phyloP scores from a whole-genome alignment of 2,888 invertebrate genomes.

The Cotesia congregata region DNA sequence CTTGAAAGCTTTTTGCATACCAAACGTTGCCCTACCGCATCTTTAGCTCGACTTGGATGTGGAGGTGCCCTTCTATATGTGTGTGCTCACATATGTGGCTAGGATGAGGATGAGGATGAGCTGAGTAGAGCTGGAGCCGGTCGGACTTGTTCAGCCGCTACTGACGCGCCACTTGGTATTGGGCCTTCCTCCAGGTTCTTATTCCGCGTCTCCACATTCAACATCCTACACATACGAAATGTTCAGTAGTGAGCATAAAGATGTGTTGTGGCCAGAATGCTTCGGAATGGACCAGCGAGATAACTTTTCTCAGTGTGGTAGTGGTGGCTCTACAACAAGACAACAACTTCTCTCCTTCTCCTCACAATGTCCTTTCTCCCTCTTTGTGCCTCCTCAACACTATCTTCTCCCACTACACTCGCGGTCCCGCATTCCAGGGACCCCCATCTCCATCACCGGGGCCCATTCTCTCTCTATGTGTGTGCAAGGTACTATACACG shows the following conservation, averaged over 20 bases:
- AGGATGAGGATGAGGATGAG: conserved; percentile 26
- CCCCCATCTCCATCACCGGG: conserved; percentile 59
- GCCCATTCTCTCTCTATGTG: not conserved
- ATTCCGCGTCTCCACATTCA: not conserved
- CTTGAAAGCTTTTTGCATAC: conserved; percentile 65
- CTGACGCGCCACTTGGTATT: conserved; percentile 74
- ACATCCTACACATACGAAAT: not conserved
- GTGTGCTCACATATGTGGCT: conserved; percentile 6
- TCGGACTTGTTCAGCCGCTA: conserved; percentile 72
- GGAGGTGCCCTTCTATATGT: conserved; percentile 17
- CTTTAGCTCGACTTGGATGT: conserved; percentile 11
- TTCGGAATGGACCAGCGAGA: not conserved
- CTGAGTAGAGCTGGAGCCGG: conserved; percentile 54
- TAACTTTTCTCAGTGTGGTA: conserved; percentile 13
- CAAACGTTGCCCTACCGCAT: conserved; percentile 47
- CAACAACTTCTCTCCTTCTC: conserved; percentile 30
- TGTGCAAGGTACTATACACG: conserved; percentile 44
- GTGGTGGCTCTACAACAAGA: conserved; percentile 30
- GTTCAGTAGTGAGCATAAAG: not conserved
- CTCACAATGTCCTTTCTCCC: conserved; percentile 33
- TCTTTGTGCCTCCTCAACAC: conserved; percentile 52
- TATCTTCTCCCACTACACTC: conserved; percentile 49
- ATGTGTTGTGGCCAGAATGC: not conserved
- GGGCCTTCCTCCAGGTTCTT: conserved; percentile 48
- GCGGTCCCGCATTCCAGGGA: conserved; percentile 69